Evolutionary conservation across 2,113 vertebrate genomes (phyloP).

Genomic region (Puntigrus tetrazona): DNA sequence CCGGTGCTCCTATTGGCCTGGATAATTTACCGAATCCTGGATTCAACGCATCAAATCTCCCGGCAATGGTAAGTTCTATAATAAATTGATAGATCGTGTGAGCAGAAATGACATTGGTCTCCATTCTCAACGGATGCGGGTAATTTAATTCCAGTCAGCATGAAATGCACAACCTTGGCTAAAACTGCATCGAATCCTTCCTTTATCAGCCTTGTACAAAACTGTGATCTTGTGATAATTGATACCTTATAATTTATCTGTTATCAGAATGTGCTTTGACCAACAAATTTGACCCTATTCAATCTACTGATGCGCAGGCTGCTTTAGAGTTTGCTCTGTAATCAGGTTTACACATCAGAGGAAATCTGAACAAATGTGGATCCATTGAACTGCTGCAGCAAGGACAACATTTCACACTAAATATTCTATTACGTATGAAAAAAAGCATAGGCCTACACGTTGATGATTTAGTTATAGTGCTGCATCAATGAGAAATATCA

Average conservation of each 20-base stretch:
- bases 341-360: background rate
- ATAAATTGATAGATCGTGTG: background rate
- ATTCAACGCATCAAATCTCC: slow-evolving; percentile 58
- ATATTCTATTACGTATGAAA: background rate
- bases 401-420: background rate
- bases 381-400: background rate
- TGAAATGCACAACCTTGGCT: slow-evolving; percentile 60
- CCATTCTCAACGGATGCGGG: slow-evolving; percentile 38
- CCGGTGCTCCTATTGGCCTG: slow-evolving; percentile 65
- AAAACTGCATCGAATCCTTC: slow-evolving; percentile 61
- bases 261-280: slow-evolving; percentile 27
- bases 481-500: background rate
- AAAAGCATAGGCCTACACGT: background rate
- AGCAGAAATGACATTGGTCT: background rate
- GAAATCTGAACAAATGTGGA: slow-evolving; percentile 33
- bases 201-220: slow-evolving; percentile 43
- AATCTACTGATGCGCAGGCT: slow-evolving; percentile 11
- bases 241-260: slow-evolving; percentile 28
- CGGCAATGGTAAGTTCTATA: slow-evolving; percentile 72
- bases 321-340: background rate
- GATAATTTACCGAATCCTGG: slow-evolving; percentile 67
- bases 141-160: slow-evolving; percentile 61
- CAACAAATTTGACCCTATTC: background rate
- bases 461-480: background rate
- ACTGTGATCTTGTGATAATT: slow-evolving; percentile 16